Evolutionary conservation across 92 coral and sea anemone genomes (phyloP).

Genomic region (Palythoa grandiflora): DNA sequence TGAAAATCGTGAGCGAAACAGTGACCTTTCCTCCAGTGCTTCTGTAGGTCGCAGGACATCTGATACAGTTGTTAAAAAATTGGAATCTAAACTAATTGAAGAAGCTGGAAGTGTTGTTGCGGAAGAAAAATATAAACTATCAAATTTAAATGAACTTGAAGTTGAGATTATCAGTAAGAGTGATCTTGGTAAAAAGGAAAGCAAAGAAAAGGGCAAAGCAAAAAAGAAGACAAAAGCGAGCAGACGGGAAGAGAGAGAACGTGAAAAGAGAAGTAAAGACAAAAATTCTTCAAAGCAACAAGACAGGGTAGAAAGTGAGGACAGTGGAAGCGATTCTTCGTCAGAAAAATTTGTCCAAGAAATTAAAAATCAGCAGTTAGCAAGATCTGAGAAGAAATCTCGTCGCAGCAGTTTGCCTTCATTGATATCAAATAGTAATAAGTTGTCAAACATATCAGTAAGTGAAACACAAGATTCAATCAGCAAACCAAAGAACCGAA

Average conservation of each 20-base stretch:
- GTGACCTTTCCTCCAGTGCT: conserved; percentile 31
- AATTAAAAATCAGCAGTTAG: conserved; percentile 58
- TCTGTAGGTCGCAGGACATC: conserved; percentile 23
- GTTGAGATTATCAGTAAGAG: conserved; percentile 39
- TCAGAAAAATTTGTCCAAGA: conserved; percentile 76
- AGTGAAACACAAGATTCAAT: conserved; percentile 44
- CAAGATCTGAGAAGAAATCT: conserved; percentile 70
- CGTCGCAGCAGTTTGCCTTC: conserved; percentile 72
- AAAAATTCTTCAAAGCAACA: conserved; percentile 48
- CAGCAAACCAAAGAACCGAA: conserved; percentile 59
- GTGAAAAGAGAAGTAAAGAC: conserved; percentile 63
- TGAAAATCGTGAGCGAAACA: conserved; percentile 49
- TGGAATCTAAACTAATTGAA: conserved; percentile 39
- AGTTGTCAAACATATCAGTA: conserved; percentile 29
- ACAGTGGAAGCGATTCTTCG: conserved; percentile 79
- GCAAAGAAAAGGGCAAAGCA: conserved; percentile 83
- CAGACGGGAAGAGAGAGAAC: conserved; percentile 78
- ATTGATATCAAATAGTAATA: conserved; percentile 41
- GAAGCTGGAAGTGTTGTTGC: conserved; percentile 41
- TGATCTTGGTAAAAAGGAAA: conserved; percentile 54
- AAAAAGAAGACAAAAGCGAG: conserved; percentile 78
- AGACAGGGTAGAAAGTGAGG: conserved; percentile 83
- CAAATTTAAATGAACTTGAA: conserved; percentile 12
- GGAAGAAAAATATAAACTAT: conserved; percentile 42
- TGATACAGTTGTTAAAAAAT: conserved; percentile 39